Conservation (phyloP, 2,888 invertebrate species). For the Lacanobia oleracea region DNA sequence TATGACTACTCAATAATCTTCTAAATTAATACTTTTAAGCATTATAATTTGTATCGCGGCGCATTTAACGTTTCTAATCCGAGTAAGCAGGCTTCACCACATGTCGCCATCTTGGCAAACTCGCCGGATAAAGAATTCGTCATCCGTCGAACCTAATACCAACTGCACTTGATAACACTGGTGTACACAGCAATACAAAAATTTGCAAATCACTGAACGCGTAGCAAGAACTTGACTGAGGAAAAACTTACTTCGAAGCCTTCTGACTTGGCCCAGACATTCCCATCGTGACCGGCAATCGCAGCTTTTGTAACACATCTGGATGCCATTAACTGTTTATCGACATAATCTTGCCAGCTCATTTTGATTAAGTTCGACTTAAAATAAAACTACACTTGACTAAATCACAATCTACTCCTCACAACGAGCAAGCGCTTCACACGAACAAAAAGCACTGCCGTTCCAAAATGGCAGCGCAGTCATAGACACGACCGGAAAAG, state of each 20-base stretch:
- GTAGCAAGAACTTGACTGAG: slow-evolving; percentile 73
- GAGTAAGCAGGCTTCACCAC: slow-evolving; percentile 81
- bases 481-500: slow-evolving; percentile 86
- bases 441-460: slow-evolving; percentile 91
- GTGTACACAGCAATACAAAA: slow-evolving; percentile 67
- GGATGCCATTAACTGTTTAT: slow-evolving; percentile 98
- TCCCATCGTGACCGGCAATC: slow-evolving; percentile 98
- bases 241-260: slow-evolving; percentile 96
- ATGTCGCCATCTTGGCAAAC: slow-evolving; percentile 91
- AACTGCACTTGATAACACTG: slow-evolving; percentile 73
- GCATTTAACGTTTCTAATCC: slow-evolving; percentile 72
- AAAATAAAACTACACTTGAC: slow-evolving; percentile 89
- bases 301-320: slow-evolving; percentile 98
- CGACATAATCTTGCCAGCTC: slow-evolving; percentile 99
- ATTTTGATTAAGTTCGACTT: slow-evolving; percentile 92
- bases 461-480: slow-evolving; percentile 89
- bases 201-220: slow-evolving; percentile 77
- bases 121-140: slow-evolving; percentile 85
- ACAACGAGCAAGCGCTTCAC: slow-evolving; percentile 90
- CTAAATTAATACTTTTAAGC: neutral
- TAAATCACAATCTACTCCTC: slow-evolving; percentile 87
- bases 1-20: slow-evolving; percentile 4
- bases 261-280: slow-evolving; percentile 98
- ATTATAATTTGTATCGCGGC: slow-evolving; percentile 11
- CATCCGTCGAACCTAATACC: slow-evolving; percentile 75